phyloP scores from a whole-genome alignment of 2,797 vertebrate genomes.

The Heliangelus exortis region DNA sequence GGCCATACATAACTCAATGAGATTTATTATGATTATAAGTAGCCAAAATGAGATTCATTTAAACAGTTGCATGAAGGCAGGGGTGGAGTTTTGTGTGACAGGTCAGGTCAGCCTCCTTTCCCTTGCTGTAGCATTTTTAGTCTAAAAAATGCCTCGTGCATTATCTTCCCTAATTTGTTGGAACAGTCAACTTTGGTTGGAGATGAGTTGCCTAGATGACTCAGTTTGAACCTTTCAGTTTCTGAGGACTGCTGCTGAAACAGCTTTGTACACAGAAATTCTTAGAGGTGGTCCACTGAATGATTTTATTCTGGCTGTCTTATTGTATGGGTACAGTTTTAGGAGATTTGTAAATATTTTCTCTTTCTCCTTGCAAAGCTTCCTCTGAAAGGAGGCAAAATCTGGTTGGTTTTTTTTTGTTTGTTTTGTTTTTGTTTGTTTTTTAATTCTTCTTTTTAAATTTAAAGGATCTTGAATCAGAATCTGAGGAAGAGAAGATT shows the following conservation, averaged over 20 bases:
- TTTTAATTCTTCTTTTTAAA: constrained; percentile 50
- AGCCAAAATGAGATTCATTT: not conserved
- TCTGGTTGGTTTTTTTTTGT: not conserved
- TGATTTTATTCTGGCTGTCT: constrained; percentile 8
- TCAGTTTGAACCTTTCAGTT: not conserved
- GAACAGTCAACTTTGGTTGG: not conserved
- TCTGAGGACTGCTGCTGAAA: not conserved
- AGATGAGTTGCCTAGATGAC: not conserved
- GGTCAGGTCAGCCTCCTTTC: not conserved
- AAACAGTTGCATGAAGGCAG: not conserved
- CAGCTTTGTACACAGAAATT: constrained; percentile 8
- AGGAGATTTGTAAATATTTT: constrained; percentile 44
- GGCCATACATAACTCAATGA: not conserved
- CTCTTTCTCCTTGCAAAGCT: constrained; percentile 13
- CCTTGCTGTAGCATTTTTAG: not conserved
- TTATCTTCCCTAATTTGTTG: not conserved
- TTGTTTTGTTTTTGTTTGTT: not conserved
- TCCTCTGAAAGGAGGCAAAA: constrained; percentile 7
- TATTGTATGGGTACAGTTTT: constrained; percentile 12
- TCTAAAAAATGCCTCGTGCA: not conserved
- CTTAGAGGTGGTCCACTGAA: not conserved
- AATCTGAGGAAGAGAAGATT: constrained; percentile 46
- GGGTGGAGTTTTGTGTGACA: not conserved
- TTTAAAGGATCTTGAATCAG: constrained; percentile 75
- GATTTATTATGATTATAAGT: not conserved